Conservation (phyloP, 2,888 invertebrate species). For the Acleris laterana region DNA sequence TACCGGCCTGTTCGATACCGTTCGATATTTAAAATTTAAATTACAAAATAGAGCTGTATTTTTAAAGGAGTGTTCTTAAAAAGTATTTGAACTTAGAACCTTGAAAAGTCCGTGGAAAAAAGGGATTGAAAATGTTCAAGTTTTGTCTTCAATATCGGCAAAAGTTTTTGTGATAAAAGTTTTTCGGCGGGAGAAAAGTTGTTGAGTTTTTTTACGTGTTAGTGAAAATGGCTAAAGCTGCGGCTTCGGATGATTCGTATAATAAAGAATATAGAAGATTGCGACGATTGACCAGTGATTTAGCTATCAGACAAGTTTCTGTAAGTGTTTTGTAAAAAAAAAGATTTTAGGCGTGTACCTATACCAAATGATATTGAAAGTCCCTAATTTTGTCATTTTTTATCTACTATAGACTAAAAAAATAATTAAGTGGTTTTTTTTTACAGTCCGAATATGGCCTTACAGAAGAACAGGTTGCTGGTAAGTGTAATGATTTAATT, state of each 20-base stretch:
- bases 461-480: conserved; percentile 94
- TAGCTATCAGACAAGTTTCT: conserved; percentile 87
- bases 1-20: conserved; percentile 51
- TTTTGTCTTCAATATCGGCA: conserved; percentile 41
- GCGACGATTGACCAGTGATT: conserved; percentile 87
- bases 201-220: conserved; percentile 32
- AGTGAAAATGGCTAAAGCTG: conserved; percentile 46
- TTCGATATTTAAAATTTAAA: conserved; percentile 46
- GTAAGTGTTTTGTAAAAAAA: conserved; percentile 85
- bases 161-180: conserved; percentile 45
- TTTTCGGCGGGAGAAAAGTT: conserved; percentile 38
- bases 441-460: conserved; percentile 94
- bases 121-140: conserved; percentile 38
- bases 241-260: conserved; percentile 80
- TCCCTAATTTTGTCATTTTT: too few relatives aligned
- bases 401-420: too few relatives aligned
- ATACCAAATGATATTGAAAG: neutral
- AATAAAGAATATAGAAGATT: conserved; percentile 88
- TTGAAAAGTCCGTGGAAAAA: conserved; percentile 27
- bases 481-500: conserved; percentile 75
- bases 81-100: neutral
- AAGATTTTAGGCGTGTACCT: conserved; percentile 14
- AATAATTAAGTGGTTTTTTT: conserved; percentile 1
- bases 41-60: conserved; percentile 37
- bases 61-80: conserved; percentile 2